Evolutionary conservation across 1,140 invertebrate species (phyloP).

Genomic region (Papilio polyxenes): DNA sequence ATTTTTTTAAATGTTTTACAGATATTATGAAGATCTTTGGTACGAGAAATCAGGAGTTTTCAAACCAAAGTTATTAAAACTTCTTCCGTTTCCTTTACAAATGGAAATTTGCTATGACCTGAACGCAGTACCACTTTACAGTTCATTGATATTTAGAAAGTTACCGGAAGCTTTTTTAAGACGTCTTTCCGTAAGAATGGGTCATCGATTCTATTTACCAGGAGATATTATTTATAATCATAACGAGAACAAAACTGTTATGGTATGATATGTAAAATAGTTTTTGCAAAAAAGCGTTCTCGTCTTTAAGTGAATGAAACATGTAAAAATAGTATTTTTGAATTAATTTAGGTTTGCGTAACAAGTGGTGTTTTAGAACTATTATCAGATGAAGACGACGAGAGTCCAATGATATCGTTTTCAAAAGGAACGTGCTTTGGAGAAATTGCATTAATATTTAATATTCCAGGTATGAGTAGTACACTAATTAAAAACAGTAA

Average conservation of each 20-base stretch:
- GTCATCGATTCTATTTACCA: constrained; percentile 74
- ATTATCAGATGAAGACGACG: constrained; percentile 77
- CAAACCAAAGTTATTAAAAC: constrained; percentile 65
- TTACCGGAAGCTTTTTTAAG: constrained; percentile 74
- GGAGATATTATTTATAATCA: constrained; percentile 75
- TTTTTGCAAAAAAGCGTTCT: too few relatives aligned
- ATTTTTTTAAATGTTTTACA: constrained; percentile 40
- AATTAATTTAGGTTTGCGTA: constrained; percentile 64
- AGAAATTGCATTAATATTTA: constrained; percentile 69
- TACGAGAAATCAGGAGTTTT: constrained; percentile 76
- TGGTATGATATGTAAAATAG: constrained; percentile 58
- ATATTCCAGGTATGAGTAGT: constrained; percentile 63
- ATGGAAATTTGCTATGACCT: constrained; percentile 77
- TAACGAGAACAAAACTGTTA: constrained; percentile 74
- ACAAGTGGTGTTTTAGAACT: constrained; percentile 76
- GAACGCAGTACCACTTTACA: constrained; percentile 75
- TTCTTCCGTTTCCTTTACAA: constrained; percentile 69
- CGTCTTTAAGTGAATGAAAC: neutral
- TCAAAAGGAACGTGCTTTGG: constrained; percentile 77
- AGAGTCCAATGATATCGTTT: constrained; percentile 79
- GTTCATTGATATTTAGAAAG: constrained; percentile 75
- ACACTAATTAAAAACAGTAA: neutral
- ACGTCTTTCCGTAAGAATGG: constrained; percentile 74
- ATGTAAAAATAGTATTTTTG: constrained; percentile 36
- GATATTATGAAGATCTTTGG: constrained; percentile 76